phyloP scores from a whole-genome alignment of 2,113 vertebrate species.

The Gavia stellata region DNA sequence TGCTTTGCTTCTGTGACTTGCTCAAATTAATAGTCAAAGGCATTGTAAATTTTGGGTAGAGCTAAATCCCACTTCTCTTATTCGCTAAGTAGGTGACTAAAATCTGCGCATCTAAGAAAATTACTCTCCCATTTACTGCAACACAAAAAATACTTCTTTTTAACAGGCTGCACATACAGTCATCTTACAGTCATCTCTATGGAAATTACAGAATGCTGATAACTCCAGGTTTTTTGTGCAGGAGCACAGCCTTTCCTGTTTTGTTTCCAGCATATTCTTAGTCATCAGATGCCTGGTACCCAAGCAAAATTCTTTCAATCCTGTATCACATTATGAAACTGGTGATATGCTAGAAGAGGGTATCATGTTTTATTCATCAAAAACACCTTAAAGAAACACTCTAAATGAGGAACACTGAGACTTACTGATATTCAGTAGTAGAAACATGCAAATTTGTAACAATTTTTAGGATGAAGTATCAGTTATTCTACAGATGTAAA shows the following conservation, averaged over 20 bases:
- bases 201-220: slow-evolving; percentile 33
- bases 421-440: slow-evolving; percentile 13
- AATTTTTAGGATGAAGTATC: slow-evolving; percentile 38
- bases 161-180: slow-evolving; percentile 1
- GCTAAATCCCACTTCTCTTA: not conserved
- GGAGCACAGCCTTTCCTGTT: not conserved
- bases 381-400: slow-evolving; percentile 50
- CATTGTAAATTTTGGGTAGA: not conserved
- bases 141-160: not conserved
- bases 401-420: slow-evolving; percentile 43
- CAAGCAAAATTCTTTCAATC: slow-evolving; percentile 33
- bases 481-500: slow-evolving; percentile 37
- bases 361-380: slow-evolving; percentile 43
- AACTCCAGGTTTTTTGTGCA: not conserved
- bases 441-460: slow-evolving; percentile 27
- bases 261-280: not conserved
- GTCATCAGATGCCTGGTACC: slow-evolving; percentile 13
- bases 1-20: not conserved
- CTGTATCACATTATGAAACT: slow-evolving; percentile 33
- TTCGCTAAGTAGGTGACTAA: not conserved
- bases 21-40: not conserved
- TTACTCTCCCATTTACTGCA: not conserved
- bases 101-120: not conserved
- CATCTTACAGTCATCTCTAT: not conserved
- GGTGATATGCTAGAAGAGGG: not conserved